A percentile compares a stretch with the other conserved stretches of the same genome.
Conservation (phyloP, 2,888 invertebrate species). For the Cantharis rufa region DNA sequence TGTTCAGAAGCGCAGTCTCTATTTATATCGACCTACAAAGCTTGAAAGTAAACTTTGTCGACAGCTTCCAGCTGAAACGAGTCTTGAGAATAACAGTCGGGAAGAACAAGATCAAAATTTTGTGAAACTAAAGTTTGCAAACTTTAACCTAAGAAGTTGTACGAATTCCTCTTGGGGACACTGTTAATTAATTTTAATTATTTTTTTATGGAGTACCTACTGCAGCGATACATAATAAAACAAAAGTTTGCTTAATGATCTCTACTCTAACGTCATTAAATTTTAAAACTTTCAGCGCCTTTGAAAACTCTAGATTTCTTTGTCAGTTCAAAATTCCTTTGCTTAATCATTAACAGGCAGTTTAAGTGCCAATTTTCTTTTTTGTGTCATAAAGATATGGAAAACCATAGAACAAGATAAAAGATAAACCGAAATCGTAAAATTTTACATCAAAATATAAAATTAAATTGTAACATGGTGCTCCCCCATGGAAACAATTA, state of each 20-base stretch:
- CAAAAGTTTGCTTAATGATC: not conserved
- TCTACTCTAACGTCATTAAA: not conserved
- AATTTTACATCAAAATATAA: too few relatives aligned
- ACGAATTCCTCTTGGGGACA: not conserved
- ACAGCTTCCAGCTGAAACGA: constrained; percentile 46
- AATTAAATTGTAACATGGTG: too few relatives aligned
- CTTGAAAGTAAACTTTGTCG: constrained; percentile 40
- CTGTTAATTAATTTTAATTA: constrained; percentile 1
- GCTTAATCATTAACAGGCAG: not conserved
- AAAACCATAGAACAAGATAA: not conserved
- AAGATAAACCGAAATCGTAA: not conserved
- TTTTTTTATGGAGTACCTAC: not conserved
- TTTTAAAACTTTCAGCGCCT: not conserved
- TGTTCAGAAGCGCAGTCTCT: constrained; percentile 43
- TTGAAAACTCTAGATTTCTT: not conserved
- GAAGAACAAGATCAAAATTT: constrained; percentile 28
- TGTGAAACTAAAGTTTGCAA: constrained; percentile 9
- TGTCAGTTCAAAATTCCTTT: not conserved
- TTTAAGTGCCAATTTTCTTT: not conserved
- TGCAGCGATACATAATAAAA: not conserved
- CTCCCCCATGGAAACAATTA: too few relatives aligned
- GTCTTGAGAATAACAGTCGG: constrained; percentile 1
- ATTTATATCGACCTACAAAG: constrained; percentile 43
- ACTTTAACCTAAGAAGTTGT: constrained; percentile 14
- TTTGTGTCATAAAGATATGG: not conserved